Conservation (phyloP, 2,113 vertebrate species). For the Bungarus multicinctus region DNA sequence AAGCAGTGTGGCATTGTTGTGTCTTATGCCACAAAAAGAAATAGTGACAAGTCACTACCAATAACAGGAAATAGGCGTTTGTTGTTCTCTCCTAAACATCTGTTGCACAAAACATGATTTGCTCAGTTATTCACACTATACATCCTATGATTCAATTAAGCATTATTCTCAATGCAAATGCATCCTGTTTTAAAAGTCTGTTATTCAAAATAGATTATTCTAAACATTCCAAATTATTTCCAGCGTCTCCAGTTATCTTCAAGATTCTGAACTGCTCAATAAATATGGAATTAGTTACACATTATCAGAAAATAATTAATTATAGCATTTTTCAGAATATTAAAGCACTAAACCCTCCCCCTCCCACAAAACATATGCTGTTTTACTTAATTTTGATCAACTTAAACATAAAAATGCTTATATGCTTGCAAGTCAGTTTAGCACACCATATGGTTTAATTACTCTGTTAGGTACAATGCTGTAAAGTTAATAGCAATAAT, state of each 20-base stretch:
- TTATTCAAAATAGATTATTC: conserved; percentile 32
- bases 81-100: conserved; percentile 55
- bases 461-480: conserved; percentile 65
- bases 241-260: neutral
- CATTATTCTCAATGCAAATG: conserved; percentile 43
- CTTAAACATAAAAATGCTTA: conserved; percentile 67
- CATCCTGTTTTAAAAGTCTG: conserved; percentile 27
- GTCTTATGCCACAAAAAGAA: conserved; percentile 37
- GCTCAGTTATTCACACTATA: conserved; percentile 51
- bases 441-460: conserved; percentile 74
- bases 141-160: conserved; percentile 49
- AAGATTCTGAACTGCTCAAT: conserved; percentile 10
- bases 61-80: conserved; percentile 36
- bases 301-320: neutral
- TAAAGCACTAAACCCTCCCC: conserved; percentile 52
- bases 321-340: conserved; percentile 44
- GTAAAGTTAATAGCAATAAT: conserved; percentile 68
- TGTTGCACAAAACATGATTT: conserved; percentile 62
- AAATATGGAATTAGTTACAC: neutral
- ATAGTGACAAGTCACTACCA: conserved; percentile 42
- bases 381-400: conserved; percentile 72
- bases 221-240: neutral
- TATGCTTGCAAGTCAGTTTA: conserved; percentile 56
- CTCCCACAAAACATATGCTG: conserved; percentile 70
- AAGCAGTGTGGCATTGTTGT: conserved; percentile 34